Evolutionary conservation across 2,113 vertebrate genomes (phyloP).

Genomic region (Pungitius pungitius): DNA sequence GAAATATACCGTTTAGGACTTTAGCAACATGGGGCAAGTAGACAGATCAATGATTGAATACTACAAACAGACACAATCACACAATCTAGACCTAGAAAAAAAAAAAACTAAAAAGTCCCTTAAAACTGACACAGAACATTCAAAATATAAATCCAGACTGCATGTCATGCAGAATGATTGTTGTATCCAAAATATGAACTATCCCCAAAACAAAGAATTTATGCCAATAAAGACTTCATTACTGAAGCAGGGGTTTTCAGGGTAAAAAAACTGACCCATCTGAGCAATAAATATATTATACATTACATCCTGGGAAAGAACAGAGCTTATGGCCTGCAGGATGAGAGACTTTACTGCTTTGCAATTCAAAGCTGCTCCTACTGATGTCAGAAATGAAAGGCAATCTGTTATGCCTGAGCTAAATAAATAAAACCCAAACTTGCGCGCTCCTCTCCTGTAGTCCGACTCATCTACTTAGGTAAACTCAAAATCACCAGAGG

Average conservation of each 20-base stretch:
- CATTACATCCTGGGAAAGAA: conserved; percentile 12
- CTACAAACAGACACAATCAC: neutral
- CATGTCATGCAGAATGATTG: neutral
- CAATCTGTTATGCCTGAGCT: conserved; percentile 49
- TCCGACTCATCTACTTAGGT: conserved; percentile 60
- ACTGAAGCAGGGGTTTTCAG: neutral
- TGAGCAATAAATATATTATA: neutral
- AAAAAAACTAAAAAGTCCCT: neutral
- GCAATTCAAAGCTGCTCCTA: conserved; percentile 31
- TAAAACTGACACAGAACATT: neutral
- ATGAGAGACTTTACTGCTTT: conserved; percentile 16
- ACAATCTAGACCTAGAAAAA: neutral
- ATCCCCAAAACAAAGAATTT: neutral
- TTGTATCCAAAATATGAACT: neutral
- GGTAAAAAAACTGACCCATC: neutral
- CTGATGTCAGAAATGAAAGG: conserved; percentile 37
- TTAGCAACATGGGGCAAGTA: neutral
- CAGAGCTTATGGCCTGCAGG: neutral
- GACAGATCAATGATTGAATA: neutral
- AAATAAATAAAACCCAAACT: conserved; percentile 53
- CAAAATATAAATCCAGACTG: neutral
- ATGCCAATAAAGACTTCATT: neutral
- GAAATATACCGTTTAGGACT: neutral
- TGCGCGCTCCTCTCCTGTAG: conserved; percentile 13
- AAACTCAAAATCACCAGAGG: conserved; percentile 50